A percentile compares a stretch with the other conserved stretches of the same genome.
Conservation (phyloP, 2,888 invertebrate genomes). For the Melieria crassipennis region DNA sequence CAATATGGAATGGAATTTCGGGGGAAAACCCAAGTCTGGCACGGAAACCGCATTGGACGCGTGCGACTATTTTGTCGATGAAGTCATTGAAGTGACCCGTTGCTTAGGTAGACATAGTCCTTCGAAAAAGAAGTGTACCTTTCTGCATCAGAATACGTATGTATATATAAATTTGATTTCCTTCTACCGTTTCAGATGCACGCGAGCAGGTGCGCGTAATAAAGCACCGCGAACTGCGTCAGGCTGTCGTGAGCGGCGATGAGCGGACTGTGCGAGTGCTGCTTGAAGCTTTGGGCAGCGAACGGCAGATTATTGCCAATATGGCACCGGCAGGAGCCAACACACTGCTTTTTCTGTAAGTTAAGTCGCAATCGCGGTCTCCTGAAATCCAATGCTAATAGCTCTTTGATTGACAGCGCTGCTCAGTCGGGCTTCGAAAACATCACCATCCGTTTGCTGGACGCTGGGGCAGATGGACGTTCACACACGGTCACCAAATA, state of each 20-base stretch:
- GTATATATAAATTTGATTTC: not conserved
- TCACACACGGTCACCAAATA: slow-evolving; percentile 91
- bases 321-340: slow-evolving; percentile 89
- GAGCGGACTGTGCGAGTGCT: slow-evolving; percentile 73
- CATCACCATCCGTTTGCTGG: slow-evolving; percentile 80
- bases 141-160: not conserved
- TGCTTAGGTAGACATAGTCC: slow-evolving; percentile 64
- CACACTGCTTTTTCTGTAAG: slow-evolving; percentile 86
- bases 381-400: not conserved
- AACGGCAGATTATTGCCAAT: slow-evolving; percentile 81
- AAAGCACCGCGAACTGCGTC: slow-evolving; percentile 79
- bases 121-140: too few relatives aligned
- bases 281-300: slow-evolving; percentile 73
- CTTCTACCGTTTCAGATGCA: slow-evolving; percentile 54
- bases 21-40: slow-evolving; percentile 61
- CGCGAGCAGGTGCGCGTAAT: slow-evolving; percentile 78
- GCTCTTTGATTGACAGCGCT: slow-evolving; percentile 70
- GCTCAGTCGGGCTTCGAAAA: slow-evolving; percentile 85
- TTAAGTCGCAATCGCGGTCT: slow-evolving; percentile 42
- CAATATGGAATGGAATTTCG: slow-evolving; percentile 65
- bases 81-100: slow-evolving; percentile 70
- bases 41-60: slow-evolving; percentile 76
- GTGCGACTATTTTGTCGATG: slow-evolving; percentile 77
- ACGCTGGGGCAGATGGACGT: slow-evolving; percentile 86
- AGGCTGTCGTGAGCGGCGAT: slow-evolving; percentile 81